A percentile compares a stretch with the other conserved stretches of the same genome.
These are phyloP conservation scores for Toxostoma redivivum DNA, from an alignment of 2,113 vertebrate species.

Conservation along the genomic window DNA sequence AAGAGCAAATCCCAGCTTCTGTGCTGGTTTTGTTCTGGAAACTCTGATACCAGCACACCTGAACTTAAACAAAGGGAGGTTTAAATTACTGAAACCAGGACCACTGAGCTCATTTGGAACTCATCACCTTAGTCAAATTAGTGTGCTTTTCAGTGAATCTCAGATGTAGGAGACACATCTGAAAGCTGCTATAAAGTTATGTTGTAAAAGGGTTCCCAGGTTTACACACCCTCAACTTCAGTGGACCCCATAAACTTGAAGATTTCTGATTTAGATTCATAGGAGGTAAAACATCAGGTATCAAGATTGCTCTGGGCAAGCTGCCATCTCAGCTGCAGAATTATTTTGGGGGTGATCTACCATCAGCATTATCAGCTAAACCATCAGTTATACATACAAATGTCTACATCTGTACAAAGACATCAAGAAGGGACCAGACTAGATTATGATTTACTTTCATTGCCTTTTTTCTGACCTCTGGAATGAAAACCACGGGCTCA, in stretches of 20 bases:
- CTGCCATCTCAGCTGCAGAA: background rate
- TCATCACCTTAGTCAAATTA: background rate
- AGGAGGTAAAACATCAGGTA: background rate
- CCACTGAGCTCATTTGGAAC: background rate
- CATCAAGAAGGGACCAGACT: background rate
- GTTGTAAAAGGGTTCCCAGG: background rate
- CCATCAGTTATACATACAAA: constrained; percentile 19
- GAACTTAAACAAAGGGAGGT: background rate
- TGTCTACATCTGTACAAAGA: background rate
- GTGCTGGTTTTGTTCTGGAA: background rate
- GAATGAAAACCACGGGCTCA: background rate
- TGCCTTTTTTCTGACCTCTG: constrained; percentile 17
- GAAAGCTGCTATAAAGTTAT: background rate
- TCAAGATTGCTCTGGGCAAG: constrained; percentile 13
- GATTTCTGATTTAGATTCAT: constrained; percentile 23
- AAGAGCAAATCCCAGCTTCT: background rate
- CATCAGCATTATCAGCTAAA: constrained; percentile 27
- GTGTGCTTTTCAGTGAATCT: background rate
- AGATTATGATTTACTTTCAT: constrained; percentile 7
- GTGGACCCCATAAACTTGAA: background rate
- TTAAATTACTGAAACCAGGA: background rate
- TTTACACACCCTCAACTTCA: background rate
- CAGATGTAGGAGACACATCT: background rate
- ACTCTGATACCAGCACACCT: background rate
- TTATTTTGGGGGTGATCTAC: constrained; percentile 4